Conservation (phyloP, 1,140 invertebrate species). For the Temnothorax nylanderi region DNA sequence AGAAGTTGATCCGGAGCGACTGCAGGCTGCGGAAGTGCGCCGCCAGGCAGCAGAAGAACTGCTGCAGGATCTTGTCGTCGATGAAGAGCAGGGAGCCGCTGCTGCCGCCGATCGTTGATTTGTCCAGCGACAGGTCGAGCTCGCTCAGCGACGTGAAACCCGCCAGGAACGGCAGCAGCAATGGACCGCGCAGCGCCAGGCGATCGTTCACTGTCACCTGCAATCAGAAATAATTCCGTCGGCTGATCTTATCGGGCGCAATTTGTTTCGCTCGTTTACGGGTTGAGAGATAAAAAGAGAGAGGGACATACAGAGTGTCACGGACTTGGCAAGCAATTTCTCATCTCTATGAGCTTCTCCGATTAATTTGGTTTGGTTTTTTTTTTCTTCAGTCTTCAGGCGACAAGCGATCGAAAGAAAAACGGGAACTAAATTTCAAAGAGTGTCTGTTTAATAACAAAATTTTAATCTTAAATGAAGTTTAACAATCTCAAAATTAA, state of each 20-base stretch:
- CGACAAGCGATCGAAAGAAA: not conserved
- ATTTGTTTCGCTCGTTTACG: constrained; percentile 13
- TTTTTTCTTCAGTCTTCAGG: not conserved
- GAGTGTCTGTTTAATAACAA: not conserved
- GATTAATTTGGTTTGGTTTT: not conserved
- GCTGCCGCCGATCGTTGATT: constrained; percentile 80
- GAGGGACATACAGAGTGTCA: not conserved
- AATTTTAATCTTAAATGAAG: not conserved
- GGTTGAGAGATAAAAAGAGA: not conserved
- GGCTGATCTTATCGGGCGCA: not conserved
- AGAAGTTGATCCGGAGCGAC: constrained; percentile 83
- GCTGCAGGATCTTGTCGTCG: constrained; percentile 83
- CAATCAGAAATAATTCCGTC: constrained; percentile 62
- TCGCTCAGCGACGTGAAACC: constrained; percentile 86
- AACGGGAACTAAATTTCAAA: not conserved
- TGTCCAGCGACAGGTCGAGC: constrained; percentile 84
- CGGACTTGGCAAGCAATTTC: not conserved
- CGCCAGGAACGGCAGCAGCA: constrained; percentile 84
- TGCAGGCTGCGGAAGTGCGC: constrained; percentile 81
- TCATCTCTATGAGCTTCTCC: not conserved
- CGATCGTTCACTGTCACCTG: constrained; percentile 85
- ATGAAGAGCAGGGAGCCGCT: constrained; percentile 81
- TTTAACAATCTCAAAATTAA: not conserved
- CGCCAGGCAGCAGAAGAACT: constrained; percentile 83
- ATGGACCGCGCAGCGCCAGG: constrained; percentile 84